Evolutionary conservation across 64 coral and sea anemone species (phyloP), one percentile per base, ranked within the genome.

Genomic region (Dendronephthya gigantea): DNA sequence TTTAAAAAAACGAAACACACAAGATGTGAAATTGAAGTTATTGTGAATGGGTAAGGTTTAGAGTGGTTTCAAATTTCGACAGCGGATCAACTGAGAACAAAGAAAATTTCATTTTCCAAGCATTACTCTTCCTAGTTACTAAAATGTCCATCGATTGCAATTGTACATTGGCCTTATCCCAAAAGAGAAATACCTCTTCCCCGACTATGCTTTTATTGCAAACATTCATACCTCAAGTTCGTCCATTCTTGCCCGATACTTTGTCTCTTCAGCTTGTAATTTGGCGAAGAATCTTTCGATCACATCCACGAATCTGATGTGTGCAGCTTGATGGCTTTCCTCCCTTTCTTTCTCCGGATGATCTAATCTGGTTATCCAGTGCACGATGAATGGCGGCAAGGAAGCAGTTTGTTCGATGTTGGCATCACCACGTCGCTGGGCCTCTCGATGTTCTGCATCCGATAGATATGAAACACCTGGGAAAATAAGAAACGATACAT

Each of bases 241-340:
- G 29, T 97, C 94, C 94, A 97, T 97, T 45, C 92, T 83, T 33
- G 90, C 90, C 38, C 91, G 93, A 43, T 93, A 97, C 81, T 97
- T 97, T 35, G 82, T 93, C 55, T 97, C 92, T 34, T 97, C 94
- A 13, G 84, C 83, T 27, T 89, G 92, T 50, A 97, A 83, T 43
- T 97, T 97, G 48, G 93, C 92, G 83, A 97, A 97, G 85, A 97
- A 97, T 36, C 94, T 88, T 11, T 68, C 91, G 6, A 97, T 91
- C 12, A 87, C 49, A 19, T 97, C 94, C 12, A 87, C 91, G 34
- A 91, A 97, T 62, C 86, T 90, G 68, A 89, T 93, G 50, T 97
- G 94, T 32, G 94, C 82, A 3, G 87, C 58, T 70, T 88, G 88
- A 40, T 97, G 94, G 0, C 68, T 81, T 16, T 90, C 92, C 55